Evolutionary conservation across 2,888 invertebrate genomes (phyloP).

Genomic region (Macaria liturata): DNA sequence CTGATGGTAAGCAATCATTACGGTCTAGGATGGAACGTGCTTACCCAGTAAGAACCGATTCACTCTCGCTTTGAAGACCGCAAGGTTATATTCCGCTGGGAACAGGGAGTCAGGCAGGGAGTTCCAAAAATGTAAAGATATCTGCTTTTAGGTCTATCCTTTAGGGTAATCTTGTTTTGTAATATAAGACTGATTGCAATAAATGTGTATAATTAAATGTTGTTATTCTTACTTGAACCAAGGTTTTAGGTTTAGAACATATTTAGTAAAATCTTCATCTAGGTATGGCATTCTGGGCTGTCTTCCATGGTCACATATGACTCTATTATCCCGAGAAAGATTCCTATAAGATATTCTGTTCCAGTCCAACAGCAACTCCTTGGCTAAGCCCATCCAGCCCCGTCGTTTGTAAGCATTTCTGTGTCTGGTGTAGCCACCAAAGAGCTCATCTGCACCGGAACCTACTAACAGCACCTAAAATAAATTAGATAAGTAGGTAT

Average conservation of each 20-base stretch:
- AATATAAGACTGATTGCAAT: constrained; percentile 7
- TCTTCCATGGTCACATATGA: constrained; percentile 94
- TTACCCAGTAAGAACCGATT: too few relatives aligned
- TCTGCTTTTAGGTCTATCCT: too few relatives aligned
- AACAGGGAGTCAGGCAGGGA: too few relatives aligned
- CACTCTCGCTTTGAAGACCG: too few relatives aligned
- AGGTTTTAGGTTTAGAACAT: constrained; percentile 84
- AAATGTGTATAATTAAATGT: constrained; percentile 5
- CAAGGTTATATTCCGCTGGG: too few relatives aligned
- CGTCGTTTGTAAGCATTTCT: constrained; percentile 86
- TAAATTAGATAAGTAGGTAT: too few relatives aligned
- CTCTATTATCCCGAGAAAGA: constrained; percentile 96
- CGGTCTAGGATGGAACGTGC: too few relatives aligned
- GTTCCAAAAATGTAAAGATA: too few relatives aligned
- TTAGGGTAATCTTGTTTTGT: constrained; percentile 3
- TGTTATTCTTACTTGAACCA: constrained; percentile 84
- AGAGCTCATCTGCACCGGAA: constrained; percentile 98
- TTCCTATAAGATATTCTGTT: constrained; percentile 94
- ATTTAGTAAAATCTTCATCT: constrained; percentile 87
- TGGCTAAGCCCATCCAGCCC: constrained; percentile 79
- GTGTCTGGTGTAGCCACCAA: constrained; percentile 97
- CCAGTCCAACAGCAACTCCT: constrained; percentile 90
- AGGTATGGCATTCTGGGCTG: constrained; percentile 92
- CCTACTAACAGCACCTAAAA: constrained; percentile 91
- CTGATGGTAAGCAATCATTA: too few relatives aligned